These are phyloP conservation scores for Alcis repandata DNA, from an alignment of 2,888 invertebrate species.

Conservation along the genomic window DNA sequence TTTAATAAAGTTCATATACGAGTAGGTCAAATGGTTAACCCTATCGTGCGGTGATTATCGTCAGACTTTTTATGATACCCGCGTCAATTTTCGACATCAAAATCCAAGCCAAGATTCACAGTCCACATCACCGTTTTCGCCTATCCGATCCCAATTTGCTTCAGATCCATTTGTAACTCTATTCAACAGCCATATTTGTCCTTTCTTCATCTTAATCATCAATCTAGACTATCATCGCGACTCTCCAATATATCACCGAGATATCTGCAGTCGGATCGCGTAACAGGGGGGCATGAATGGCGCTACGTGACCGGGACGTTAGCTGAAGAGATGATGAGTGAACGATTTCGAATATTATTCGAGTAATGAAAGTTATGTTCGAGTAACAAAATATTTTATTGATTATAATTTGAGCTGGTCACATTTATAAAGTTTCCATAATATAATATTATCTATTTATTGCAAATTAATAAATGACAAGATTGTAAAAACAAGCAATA, in stretches of 20 bases:
- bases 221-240: slow-evolving; percentile 48
- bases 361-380: neutral
- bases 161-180: slow-evolving; percentile 23
- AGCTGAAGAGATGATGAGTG: slow-evolving; percentile 27
- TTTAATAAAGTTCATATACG: too few species aligned
- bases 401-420: too few species aligned
- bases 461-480: too few species aligned
- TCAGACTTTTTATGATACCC: too few species aligned
- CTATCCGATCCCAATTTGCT: slow-evolving; percentile 4
- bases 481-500: too few species aligned
- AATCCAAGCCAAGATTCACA: neutral
- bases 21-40: too few species aligned
- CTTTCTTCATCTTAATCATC: slow-evolving; percentile 45
- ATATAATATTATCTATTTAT: too few species aligned
- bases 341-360: neutral
- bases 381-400: too few species aligned
- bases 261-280: slow-evolving; percentile 58
- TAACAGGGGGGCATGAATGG: slow-evolving; percentile 56
- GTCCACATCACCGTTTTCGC: neutral
- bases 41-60: too few species aligned
- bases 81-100: too few species aligned
- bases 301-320: slow-evolving; percentile 57
- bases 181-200: slow-evolving; percentile 43
- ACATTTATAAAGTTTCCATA: too few species aligned
- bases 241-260: slow-evolving; percentile 55